Evolutionary conservation across 2,113 vertebrate species (phyloP), one percentile per base, ranked within the genome.

Genomic region (Ictalurus furcatus): DNA sequence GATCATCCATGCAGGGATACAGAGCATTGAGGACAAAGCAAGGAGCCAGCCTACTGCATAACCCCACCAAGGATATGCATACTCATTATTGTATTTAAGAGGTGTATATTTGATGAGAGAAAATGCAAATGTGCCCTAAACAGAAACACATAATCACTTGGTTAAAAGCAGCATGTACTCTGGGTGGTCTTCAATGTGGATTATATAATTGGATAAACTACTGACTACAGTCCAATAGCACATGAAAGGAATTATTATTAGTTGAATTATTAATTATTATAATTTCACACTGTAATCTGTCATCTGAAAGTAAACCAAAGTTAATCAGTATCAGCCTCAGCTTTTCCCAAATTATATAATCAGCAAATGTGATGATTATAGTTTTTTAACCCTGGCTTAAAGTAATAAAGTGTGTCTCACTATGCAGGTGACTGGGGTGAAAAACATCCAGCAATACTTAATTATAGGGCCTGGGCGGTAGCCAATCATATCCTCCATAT

Each of bases 401-500:
- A 82, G 40, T 82, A 79, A 58, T 37, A 83, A 83, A 83, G 21
- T 52, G 25, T 58, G 48, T 93, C 97, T 94, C 93, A 99, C 98
- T 93, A 93, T 93, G 93, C 98, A 99, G 16, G 98, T 97, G 0
- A 96, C 97, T 0, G 98, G 98, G 0, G 98, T 99, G 94, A 99
- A 94, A 93, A 97, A 97, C 58, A 97, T 92, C 98, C 98, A 99
- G 91, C 98, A 99, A 91, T 97, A 99, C 84, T 98, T 99, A 91
- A 99, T 97, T 88, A 97, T 12, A 69, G 97, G 89, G 90, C 95
- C 94, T 0, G 98, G 98, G 7, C 96, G 94, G 87, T 99, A 99
- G 11, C 98, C 98, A 17, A 99, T 99, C 98, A 99, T 99, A 65
- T 99, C 97, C 92, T 98, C 97, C 4, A 99, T 96, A 93, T 99